phyloP scores from a whole-genome alignment of 2,888 invertebrate genomes.

The Hypena proboscidalis region DNA sequence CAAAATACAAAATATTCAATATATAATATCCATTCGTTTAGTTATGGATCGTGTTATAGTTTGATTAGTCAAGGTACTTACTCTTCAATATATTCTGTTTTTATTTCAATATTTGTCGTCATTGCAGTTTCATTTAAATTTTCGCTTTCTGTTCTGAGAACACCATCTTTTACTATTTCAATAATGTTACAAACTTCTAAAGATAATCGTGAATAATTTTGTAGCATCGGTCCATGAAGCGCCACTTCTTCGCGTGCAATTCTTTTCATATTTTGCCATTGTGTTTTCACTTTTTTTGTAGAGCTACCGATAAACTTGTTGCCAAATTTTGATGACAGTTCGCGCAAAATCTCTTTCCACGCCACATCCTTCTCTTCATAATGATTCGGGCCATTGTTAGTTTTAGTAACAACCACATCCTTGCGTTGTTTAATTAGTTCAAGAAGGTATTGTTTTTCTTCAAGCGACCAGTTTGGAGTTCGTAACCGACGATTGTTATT shows the following conservation, averaged over 20 bases:
- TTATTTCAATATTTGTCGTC: constrained; percentile 70
- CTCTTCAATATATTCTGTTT: constrained; percentile 78
- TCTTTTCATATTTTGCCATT: constrained; percentile 83
- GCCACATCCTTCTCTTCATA: constrained; percentile 78
- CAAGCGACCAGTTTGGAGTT: constrained; percentile 78
- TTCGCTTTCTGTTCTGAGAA: constrained; percentile 56
- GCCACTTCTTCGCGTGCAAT: constrained; percentile 77
- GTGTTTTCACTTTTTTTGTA: constrained; percentile 78
- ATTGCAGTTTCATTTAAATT: constrained; percentile 60
- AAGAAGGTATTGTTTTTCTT: constrained; percentile 77
- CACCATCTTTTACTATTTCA: constrained; percentile 68
- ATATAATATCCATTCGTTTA: too few species aligned
- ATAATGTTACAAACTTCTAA: constrained; percentile 73
- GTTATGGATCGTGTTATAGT: too few species aligned
- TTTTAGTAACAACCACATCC: constrained; percentile 72
- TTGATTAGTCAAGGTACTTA: constrained; percentile 46
- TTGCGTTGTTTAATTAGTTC: constrained; percentile 76
- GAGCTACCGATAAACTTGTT: constrained; percentile 71
- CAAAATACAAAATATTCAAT: constrained; percentile 1
- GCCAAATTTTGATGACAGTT: constrained; percentile 67
- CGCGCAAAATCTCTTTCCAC: constrained; percentile 75
- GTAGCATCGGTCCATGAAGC: constrained; percentile 56
- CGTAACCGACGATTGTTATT: constrained; percentile 65
- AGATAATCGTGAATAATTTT: constrained; percentile 67
- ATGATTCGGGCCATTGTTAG: constrained; percentile 74